Percentiles rank a stretch among this genome's conserved stretches.
Conservation (phyloP, 2,113 vertebrate species). For the Myotis yumanensis region DNA sequence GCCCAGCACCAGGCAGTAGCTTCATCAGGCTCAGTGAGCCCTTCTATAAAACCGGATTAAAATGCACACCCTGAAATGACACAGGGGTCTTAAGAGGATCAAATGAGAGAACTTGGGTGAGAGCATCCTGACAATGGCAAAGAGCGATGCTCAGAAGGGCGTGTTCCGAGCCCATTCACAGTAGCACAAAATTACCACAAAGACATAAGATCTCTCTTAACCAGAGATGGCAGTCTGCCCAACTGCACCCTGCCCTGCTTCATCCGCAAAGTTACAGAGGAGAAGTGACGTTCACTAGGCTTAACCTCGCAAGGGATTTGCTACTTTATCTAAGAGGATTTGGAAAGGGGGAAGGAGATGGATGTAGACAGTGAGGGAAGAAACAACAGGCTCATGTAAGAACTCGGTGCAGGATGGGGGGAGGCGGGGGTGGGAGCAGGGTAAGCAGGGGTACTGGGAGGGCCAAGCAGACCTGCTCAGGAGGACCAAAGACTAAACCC, state of each 20-base stretch:
- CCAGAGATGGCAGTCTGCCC: background rate
- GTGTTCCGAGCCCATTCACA: background rate
- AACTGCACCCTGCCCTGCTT: background rate
- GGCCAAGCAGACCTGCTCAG: fast-evolving
- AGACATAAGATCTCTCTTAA: background rate
- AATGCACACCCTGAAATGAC: background rate
- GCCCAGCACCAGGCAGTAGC: background rate
- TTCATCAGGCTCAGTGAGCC: background rate
- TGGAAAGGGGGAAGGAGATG: background rate
- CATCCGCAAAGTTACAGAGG: background rate
- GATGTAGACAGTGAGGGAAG: background rate
- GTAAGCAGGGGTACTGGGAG: fast-evolving
- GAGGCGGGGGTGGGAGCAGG: background rate
- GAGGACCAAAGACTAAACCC: background rate
- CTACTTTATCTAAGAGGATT: background rate
- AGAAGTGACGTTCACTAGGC: background rate
- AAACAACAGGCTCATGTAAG: background rate
- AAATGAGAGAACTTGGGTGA: background rate
- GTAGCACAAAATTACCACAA: background rate
- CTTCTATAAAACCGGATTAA: background rate
- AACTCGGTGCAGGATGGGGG: no score
- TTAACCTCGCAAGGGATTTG: background rate
- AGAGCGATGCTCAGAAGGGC: background rate
- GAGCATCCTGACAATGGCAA: background rate
- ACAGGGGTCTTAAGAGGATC: background rate